These are phyloP conservation scores for Smutsia gigantea DNA, from an alignment of 2,797 vertebrate species.

Conservation along the genomic window DNA sequence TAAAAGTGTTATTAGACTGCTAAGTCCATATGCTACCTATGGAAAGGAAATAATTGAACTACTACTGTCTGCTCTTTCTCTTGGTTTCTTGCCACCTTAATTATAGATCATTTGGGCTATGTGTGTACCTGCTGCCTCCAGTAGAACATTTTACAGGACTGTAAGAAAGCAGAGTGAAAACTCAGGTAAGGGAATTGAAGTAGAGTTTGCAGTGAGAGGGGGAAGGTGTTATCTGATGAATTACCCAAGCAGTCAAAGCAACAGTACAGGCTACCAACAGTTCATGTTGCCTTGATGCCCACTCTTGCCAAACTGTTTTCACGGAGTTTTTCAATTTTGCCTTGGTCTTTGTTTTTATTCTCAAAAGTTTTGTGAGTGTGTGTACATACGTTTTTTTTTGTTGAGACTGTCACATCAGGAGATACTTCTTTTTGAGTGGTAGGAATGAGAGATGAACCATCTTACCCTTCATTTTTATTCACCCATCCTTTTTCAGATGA, in stretches of 20 bases:
- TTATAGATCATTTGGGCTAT: not conserved
- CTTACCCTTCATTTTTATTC: not conserved
- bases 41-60: slow-evolving; percentile 50
- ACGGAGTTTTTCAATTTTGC: not conserved
- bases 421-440: not conserved
- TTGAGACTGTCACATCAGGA: not conserved
- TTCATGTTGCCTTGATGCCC: too few species aligned
- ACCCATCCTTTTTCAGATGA: not conserved
- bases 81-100: slow-evolving; percentile 58
- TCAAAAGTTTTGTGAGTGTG: not conserved
- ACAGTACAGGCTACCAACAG: not conserved
- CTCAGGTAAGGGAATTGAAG: slow-evolving; percentile 11
- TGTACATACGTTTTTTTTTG: not conserved
- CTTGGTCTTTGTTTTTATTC: slow-evolving; percentile 9
- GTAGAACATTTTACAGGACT: not conserved
- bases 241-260: not conserved
- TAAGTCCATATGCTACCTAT: slow-evolving; percentile 59
- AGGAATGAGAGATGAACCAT: not conserved
- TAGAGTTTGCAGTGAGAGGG: not conserved
- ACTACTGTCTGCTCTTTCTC: slow-evolving; percentile 43
- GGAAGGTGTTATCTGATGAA: not conserved
- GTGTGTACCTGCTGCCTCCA: slow-evolving; percentile 9
- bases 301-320: not conserved
- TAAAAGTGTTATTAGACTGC: slow-evolving; percentile 50
- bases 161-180: not conserved